Conservation (phyloP, 2,797 vertebrate species). For the Onychomys torridus region DNA sequence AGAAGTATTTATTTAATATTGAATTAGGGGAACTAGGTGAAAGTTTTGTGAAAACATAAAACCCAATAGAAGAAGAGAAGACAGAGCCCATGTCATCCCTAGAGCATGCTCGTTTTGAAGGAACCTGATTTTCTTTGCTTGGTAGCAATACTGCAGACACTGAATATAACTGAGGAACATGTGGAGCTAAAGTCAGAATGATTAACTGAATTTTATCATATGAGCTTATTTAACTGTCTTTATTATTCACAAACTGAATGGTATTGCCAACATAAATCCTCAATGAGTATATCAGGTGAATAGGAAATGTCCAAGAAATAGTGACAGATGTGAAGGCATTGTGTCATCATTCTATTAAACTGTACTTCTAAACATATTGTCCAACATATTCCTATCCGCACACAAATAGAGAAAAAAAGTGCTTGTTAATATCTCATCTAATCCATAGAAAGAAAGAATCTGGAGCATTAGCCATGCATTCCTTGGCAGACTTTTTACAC, state of each 20-base stretch:
- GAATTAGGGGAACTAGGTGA: fast-evolving
- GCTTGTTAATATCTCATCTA: not conserved
- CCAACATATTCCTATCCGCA: not conserved
- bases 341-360: not conserved
- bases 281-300: not conserved
- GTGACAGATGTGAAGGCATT: not conserved
- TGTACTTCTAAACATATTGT: not conserved
- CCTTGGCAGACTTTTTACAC: not conserved
- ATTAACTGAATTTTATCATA: not conserved
- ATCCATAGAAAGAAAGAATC: not conserved
- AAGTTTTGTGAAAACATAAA: not conserved
- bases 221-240: not conserved
- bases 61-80: not conserved
- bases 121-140: not conserved
- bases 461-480: fast-evolving
- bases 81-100: not conserved
- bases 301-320: not conserved
- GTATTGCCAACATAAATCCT: not conserved
- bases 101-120: not conserved
- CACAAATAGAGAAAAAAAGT: not conserved
- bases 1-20: not conserved
- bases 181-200: not conserved
- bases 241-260: not conserved
- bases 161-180: not conserved
- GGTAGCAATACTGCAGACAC: not conserved